Conservation (phyloP, 2,113 vertebrate species). For the Coturnix japonica region DNA sequence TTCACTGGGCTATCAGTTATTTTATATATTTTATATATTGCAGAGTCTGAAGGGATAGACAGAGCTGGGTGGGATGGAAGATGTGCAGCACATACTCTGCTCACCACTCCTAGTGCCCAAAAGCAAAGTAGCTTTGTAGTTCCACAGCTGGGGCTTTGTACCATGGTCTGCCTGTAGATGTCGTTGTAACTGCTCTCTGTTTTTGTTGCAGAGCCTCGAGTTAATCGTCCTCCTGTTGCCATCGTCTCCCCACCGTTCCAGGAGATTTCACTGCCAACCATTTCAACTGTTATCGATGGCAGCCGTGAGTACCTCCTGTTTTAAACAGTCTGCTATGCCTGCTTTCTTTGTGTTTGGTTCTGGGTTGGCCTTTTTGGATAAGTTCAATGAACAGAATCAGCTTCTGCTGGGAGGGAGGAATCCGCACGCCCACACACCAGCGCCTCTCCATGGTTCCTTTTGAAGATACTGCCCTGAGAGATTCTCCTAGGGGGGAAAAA, state of each 20-base stretch:
- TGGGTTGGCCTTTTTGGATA: background rate
- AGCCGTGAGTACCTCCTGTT: conserved; percentile 87
- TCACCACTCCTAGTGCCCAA: background rate
- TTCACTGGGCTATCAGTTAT: rapidly evolving
- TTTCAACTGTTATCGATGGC: conserved; percentile 95
- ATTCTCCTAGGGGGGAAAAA: background rate
- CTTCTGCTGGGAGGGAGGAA: background rate
- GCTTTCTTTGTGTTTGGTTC: background rate
- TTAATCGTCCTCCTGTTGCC: conserved; percentile 92
- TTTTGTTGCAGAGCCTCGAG: conserved; percentile 87
- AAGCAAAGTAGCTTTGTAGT: background rate
- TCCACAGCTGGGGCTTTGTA: background rate
- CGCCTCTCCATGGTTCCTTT: background rate
- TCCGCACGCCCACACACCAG: rapidly evolving
- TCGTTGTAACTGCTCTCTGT: background rate
- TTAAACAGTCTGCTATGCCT: background rate
- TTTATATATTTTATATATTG: too few species aligned
- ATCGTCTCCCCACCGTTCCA: conserved; percentile 93
- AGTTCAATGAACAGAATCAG: background rate
- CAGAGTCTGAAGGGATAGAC: background rate
- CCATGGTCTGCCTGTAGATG: background rate
- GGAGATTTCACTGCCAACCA: conserved; percentile 94
- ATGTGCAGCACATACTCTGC: background rate
- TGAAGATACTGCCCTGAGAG: background rate
- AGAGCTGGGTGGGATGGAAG: background rate